Conservation (phyloP, 2,797 vertebrate species). For the Danio choprae region DNA sequence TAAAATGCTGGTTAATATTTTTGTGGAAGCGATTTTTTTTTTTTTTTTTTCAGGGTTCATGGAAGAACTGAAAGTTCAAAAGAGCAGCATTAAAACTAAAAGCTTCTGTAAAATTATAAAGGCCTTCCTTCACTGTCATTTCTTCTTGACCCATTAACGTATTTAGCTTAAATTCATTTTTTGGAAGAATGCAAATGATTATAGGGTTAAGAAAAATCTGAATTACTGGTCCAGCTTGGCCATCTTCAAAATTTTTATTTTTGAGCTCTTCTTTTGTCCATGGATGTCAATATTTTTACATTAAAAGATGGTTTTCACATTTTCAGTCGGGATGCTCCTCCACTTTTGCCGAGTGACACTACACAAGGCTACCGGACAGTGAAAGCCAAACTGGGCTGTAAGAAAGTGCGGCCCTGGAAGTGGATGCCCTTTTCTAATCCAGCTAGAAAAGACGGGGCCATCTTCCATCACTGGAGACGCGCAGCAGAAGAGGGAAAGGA, state of each 20-base stretch:
- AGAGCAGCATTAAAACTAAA: not conserved
- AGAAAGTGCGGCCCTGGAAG: constrained; percentile 98
- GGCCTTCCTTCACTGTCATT: no score
- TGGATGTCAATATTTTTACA: not conserved
- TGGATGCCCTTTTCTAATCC: constrained; percentile 99
- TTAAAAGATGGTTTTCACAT: not conserved
- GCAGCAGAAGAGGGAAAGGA: constrained; percentile 97
- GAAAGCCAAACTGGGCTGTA: constrained; percentile 97
- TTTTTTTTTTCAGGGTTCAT: not conserved
- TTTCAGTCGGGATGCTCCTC: constrained; percentile 89
- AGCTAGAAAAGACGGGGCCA: constrained; percentile 94
- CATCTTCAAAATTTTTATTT: not conserved
- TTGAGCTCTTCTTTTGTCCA: not conserved
- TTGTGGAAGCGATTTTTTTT: not conserved
- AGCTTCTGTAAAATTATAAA: not conserved
- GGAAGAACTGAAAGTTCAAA: not conserved
- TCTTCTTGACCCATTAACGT: not conserved
- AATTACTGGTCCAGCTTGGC: not conserved
- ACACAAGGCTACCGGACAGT: constrained; percentile 98
- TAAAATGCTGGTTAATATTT: not conserved
- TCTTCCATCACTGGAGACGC: constrained; percentile 98
- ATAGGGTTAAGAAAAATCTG: not conserved
- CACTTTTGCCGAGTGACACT: constrained; percentile 94
- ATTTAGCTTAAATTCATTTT: no score
- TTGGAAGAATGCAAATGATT: not conserved